Conservation (phyloP, 1,140 invertebrate species). For the Sipha flava region DNA sequence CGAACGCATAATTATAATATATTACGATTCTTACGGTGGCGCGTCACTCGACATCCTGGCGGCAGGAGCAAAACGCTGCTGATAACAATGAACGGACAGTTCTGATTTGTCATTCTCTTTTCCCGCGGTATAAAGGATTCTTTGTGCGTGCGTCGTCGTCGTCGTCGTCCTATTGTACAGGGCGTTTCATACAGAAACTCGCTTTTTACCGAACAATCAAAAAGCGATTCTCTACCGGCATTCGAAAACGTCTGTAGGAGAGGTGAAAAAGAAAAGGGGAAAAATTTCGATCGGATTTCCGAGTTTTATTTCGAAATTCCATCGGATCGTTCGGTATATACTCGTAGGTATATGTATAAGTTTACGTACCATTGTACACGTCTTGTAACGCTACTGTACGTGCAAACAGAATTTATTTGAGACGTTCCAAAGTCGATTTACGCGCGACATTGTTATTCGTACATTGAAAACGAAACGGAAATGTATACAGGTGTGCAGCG, state of each 20-base stretch:
- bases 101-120: conserved; percentile 13
- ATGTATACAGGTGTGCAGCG: too few species aligned
- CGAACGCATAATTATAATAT: neutral
- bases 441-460: too few species aligned
- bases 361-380: too few species aligned
- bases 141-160: too few species aligned
- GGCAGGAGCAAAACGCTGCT: neutral
- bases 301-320: neutral
- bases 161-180: neutral
- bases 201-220: neutral
- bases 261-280: neutral
- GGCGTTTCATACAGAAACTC: neutral
- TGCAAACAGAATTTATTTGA: too few species aligned
- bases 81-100: neutral
- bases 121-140: neutral
- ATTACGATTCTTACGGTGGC: neutral
- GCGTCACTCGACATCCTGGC: neutral
- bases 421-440: too few species aligned
- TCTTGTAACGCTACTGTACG: too few species aligned
- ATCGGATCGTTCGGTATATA: neutral
- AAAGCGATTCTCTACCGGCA: neutral
- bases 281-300: neutral
- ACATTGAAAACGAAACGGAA: too few species aligned
- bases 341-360: neutral
- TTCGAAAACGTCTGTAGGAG: neutral